Percentiles rank a stretch among this genome's conserved stretches.
These are phyloP conservation scores for Phodopus roborovskii DNA, from an alignment of 2,113 vertebrate genomes.

Conservation along the genomic window DNA sequence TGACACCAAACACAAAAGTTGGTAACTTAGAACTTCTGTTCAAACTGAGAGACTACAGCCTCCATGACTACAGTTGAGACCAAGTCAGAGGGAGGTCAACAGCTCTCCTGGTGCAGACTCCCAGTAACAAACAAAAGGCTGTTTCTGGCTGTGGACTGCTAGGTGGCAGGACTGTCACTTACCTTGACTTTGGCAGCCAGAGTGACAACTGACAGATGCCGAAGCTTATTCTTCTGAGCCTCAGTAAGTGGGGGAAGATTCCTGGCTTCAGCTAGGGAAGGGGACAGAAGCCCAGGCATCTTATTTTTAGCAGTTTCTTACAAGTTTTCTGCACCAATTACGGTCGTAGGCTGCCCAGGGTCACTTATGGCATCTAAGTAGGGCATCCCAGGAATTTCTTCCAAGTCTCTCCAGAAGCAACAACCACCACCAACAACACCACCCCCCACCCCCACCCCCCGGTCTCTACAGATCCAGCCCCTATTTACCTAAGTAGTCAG, in stretches of 20 bases:
- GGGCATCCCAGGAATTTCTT: neutral
- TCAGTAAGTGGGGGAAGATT: slow-evolving; percentile 94
- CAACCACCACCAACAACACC: too few species aligned
- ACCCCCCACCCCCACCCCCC: too few species aligned
- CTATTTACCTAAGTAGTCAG: slow-evolving; percentile 94
- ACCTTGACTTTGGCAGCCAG: slow-evolving; percentile 98
- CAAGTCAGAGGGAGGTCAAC: neutral
- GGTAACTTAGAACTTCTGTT: slow-evolving; percentile 18
- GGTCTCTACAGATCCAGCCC: neutral
- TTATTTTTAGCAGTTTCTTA: neutral
- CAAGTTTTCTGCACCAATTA: neutral
- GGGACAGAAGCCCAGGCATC: neutral
- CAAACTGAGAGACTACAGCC: neutral
- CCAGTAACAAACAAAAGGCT: neutral
- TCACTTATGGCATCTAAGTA: neutral
- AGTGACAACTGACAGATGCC: slow-evolving; percentile 96
- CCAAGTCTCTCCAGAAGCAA: slow-evolving; percentile 29
- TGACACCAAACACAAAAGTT: slow-evolving; percentile 7
- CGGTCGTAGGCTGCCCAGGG: neutral
- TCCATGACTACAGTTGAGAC: neutral
- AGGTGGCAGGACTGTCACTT: neutral
- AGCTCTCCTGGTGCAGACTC: neutral
- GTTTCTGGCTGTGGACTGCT: neutral
- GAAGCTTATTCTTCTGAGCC: slow-evolving; percentile 97
- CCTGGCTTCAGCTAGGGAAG: slow-evolving; percentile 86